Conservation (phyloP, 2,113 vertebrate genomes). For the Tyto alba region DNA sequence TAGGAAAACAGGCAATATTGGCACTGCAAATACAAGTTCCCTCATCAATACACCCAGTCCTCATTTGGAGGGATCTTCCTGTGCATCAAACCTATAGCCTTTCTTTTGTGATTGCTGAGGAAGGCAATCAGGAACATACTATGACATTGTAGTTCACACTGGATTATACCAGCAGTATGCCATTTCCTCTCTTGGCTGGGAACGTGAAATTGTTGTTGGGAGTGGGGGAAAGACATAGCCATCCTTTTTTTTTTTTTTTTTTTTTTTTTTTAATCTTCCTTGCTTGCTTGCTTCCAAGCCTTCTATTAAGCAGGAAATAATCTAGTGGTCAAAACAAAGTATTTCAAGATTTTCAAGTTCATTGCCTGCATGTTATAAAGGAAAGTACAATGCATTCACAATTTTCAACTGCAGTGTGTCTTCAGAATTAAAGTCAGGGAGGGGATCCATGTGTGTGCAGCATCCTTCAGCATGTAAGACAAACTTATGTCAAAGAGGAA, state of each 20-base stretch:
- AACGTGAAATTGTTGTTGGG: neutral
- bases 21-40: neutral
- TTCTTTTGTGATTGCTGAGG: neutral
- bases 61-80: neutral
- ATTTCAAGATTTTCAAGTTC: neutral
- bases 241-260: neutral
- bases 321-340: neutral
- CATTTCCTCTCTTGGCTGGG: neutral
- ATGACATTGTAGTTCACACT: neutral
- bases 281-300: neutral
- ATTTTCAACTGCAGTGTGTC: neutral
- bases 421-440: neutral
- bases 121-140: neutral
- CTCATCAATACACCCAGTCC: neutral
- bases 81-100: neutral
- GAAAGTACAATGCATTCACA: neutral
- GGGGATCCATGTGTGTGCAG: neutral
- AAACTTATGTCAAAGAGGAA: neutral
- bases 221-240: neutral
- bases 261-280: no score
- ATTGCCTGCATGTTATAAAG: neutral
- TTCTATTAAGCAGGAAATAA: neutral
- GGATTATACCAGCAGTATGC: neutral
- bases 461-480: neutral
- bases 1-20: neutral